Percentiles rank a stretch among this genome's conserved stretches.
Conservation (phyloP, 1,140 invertebrate species). For the Drosophila nebulosa region DNA sequence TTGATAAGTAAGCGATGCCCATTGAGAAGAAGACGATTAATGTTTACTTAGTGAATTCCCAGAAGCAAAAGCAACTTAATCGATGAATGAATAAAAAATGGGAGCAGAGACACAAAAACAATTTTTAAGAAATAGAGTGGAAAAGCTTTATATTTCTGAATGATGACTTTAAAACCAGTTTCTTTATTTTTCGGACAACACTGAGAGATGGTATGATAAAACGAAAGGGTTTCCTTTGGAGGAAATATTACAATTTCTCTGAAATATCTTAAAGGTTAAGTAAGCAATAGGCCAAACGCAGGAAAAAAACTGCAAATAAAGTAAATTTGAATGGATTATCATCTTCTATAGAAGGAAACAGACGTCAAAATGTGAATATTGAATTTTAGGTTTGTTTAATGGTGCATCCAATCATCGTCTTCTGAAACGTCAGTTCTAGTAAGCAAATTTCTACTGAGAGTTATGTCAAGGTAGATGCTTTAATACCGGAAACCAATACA, state of each 20-base stretch:
- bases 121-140: background rate
- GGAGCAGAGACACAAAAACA: background rate
- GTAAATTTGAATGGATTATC: too few relatives aligned
- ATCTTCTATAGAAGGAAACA: too few relatives aligned
- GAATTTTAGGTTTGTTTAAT: too few relatives aligned
- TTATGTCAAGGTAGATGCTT: background rate
- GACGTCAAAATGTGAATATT: too few relatives aligned
- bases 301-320: too few relatives aligned
- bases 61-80: background rate
- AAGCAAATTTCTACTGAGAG: too few relatives aligned
- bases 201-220: background rate
- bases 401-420: too few relatives aligned
- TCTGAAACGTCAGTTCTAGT: too few relatives aligned
- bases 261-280: too few relatives aligned
- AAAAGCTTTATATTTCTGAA: background rate
- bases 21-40: conserved; percentile 26
- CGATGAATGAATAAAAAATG: background rate
- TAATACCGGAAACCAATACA: background rate
- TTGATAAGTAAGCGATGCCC: conserved; percentile 61
- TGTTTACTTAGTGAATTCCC: background rate
- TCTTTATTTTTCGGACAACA: background rate
- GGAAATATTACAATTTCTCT: too few relatives aligned
- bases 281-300: too few relatives aligned
- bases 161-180: background rate
- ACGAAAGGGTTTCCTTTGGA: background rate